Percentiles rank a stretch among this genome's conserved stretches.
Conservation (phyloP, 2,888 invertebrate species). For the Drosophila multiciliata region DNA sequence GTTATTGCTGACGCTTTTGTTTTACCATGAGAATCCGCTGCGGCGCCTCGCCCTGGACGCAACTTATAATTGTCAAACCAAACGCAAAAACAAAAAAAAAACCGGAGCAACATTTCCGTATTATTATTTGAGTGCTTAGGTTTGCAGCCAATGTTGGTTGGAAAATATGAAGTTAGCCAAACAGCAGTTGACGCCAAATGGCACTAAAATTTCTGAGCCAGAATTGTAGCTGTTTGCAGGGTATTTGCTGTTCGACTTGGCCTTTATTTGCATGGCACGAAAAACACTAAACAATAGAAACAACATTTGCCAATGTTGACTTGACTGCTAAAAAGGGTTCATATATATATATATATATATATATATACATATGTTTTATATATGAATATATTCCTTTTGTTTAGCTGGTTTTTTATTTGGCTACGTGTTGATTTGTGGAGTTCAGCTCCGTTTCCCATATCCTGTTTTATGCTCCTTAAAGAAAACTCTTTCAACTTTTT, state of each 20-base stretch:
- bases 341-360: slow-evolving; percentile 7
- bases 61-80: slow-evolving; percentile 68
- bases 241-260: slow-evolving; percentile 11
- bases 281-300: slow-evolving; percentile 18
- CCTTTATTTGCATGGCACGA: slow-evolving; percentile 7
- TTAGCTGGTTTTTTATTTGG: slow-evolving; percentile 33
- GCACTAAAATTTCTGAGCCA: background rate
- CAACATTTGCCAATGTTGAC: slow-evolving; percentile 25
- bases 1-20: slow-evolving; percentile 52
- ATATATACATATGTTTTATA: background rate
- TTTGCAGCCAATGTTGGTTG: background rate
- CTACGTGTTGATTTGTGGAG: slow-evolving; percentile 69
- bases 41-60: slow-evolving; percentile 4
- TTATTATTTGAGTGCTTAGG: slow-evolving; percentile 29
- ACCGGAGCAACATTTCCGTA: slow-evolving; percentile 44
- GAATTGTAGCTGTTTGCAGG: background rate
- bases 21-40: slow-evolving; percentile 46
- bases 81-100: slow-evolving; percentile 6
- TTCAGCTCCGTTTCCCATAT: slow-evolving; percentile 47
- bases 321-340: slow-evolving; percentile 52
- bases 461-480: slow-evolving; percentile 41
- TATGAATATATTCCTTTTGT: background rate
- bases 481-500: slow-evolving; percentile 24
- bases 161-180: background rate
- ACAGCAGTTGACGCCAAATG: background rate